Evolutionary conservation across 2,888 invertebrate species (phyloP).

Genomic region (Crematogaster levior): DNA sequence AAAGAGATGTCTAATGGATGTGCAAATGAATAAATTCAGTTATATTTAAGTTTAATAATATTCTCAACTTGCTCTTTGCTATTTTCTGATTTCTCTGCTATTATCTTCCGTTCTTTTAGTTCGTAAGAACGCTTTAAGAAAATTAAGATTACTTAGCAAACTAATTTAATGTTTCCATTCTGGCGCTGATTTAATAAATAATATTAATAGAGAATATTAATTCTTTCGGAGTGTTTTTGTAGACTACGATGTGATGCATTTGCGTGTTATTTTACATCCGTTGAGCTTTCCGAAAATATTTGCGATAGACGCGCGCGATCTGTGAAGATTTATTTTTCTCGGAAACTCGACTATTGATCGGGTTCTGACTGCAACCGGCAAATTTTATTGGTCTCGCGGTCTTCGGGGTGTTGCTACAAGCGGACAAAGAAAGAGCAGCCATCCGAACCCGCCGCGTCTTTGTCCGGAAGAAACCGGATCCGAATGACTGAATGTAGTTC

Average conservation of each 20-base stretch:
- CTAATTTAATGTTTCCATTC: not conserved
- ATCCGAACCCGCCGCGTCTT: not conserved
- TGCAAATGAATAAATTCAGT: not conserved
- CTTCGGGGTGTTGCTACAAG: conserved; percentile 29
- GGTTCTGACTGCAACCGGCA: conserved; percentile 32
- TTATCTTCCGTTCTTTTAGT: not conserved
- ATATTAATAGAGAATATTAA: not conserved
- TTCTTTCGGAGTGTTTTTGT: not conserved
- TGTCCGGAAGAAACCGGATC: conserved; percentile 41
- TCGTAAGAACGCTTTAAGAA: not conserved
- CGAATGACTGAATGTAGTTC: not conserved
- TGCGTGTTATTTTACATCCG: not conserved
- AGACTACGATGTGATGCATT: not conserved
- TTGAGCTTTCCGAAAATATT: not conserved
- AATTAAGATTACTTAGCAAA: not conserved
- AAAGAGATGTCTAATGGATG: not conserved
- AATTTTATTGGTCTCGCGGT: conserved; percentile 56
- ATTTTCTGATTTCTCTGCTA: too few species aligned
- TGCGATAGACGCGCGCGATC: not conserved
- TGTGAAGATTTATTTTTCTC: conserved; percentile 35
- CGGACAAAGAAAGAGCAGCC: conserved; percentile 38
- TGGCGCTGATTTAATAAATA: not conserved
- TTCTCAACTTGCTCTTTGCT: not conserved
- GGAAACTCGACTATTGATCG: conserved; percentile 62
- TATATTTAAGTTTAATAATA: not conserved